Evolutionary conservation across 2,113 vertebrate species (phyloP), one percentile per base, ranked within the genome.

Genomic region (Cottus gobio): DNA sequence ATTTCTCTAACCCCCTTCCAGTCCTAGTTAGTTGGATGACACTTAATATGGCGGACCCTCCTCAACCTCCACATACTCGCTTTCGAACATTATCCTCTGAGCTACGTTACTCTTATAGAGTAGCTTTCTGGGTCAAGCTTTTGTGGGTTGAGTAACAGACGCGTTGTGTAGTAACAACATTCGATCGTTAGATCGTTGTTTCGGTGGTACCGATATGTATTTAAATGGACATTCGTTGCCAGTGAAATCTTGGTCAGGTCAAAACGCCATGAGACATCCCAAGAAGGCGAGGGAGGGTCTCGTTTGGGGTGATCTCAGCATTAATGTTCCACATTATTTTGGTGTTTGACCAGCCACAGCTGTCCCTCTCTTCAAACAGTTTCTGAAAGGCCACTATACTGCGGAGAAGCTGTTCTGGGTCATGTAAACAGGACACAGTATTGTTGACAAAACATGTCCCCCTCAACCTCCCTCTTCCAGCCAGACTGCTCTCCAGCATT

Each of bases 401-500:
- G 34, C 24, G 37, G n/a, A 61, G 36, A 36, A 44, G 15, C 46
- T 46, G 22, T 18, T 71, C 13, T 58, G 26, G 24, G 62, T 84
- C 58, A 64, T 77, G 26, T 48, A 74, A 75, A 76, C 22, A 58
- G 42, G 37, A 39, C 64, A 42, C 16, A 26, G 13, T 2, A 54
- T 37, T 48, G 85, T 76, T 79, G 79, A 85, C 42, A 67, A 87
- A 66, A 82, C 76, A 52, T 34, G 31, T 50, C 30, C 60, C 9
- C 34, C 9, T 28, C 36, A n/a, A 22, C 58, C n/a, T 42, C 62
- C 48, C 72, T 67, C 15, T 36, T 30, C 20, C 50, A 66, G 34
- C 24, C 67, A 6, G 28, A 8, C 65, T 67, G 31, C 69, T 74
- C 64, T 28, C 11, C 56, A 71, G 63, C 48, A 44, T 72, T 37